These are phyloP conservation scores for Mesoligia furuncula DNA, from an alignment of 2,888 invertebrate species.

Conservation along the genomic window DNA sequence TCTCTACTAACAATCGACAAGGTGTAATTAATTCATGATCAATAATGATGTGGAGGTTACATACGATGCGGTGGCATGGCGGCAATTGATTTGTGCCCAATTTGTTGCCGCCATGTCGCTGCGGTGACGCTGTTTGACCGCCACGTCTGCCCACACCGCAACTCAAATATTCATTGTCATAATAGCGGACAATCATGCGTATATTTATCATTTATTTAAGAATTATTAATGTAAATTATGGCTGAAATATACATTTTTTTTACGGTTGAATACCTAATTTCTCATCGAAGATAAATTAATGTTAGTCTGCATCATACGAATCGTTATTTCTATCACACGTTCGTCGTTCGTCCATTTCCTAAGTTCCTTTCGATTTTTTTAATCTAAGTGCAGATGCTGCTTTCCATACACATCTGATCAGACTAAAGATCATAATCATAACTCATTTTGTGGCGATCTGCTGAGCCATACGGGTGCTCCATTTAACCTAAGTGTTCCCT, in stretches of 20 bases:
- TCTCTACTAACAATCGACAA: conserved; percentile 79
- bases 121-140: conserved; percentile 67
- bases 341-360: too few species aligned
- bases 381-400: neutral
- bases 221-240: conserved; percentile 29
- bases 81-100: conserved; percentile 84
- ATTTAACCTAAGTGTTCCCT: too few species aligned
- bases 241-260: neutral
- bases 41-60: conserved; percentile 78
- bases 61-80: conserved; percentile 74
- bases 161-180: conserved; percentile 71
- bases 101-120: conserved; percentile 80
- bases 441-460: too few species aligned
- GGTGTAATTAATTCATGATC: conserved; percentile 88
- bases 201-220: conserved; percentile 41
- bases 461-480: neutral
- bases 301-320: neutral
- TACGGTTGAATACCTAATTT: neutral
- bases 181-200: conserved; percentile 53
- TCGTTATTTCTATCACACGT: neutral
- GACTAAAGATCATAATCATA: neutral
- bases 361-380: neutral
- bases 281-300: neutral
- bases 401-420: neutral
- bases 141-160: conserved; percentile 69